Conservation (phyloP, 2,888 invertebrate species). For the Tetrapedia diversipes region DNA sequence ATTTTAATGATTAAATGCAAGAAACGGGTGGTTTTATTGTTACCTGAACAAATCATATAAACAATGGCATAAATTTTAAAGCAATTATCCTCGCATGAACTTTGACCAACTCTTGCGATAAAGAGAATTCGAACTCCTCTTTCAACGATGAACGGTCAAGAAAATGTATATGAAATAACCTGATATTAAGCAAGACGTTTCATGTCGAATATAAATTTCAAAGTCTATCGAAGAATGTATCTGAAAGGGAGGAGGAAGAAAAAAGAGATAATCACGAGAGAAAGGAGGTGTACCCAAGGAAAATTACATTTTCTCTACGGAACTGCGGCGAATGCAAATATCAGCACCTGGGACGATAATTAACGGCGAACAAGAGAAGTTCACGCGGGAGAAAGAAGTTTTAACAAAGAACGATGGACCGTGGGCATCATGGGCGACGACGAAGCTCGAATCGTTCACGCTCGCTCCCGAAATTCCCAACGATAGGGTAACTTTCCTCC, state of each 20-base stretch:
- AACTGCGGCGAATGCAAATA: slow-evolving; percentile 43
- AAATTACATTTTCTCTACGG: slow-evolving; percentile 45
- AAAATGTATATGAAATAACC: background rate
- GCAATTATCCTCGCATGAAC: too few relatives aligned
- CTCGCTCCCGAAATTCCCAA: slow-evolving; percentile 3
- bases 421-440: background rate
- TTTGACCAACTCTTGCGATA: background rate
- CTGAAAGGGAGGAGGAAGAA: background rate
- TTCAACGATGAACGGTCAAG: background rate
- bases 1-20: too few relatives aligned
- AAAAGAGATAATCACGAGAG: too few relatives aligned
- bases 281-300: slow-evolving; percentile 34
- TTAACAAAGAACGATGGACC: slow-evolving; percentile 45
- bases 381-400: slow-evolving; percentile 26
- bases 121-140: background rate
- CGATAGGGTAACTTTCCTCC: slow-evolving; percentile 27
- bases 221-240: background rate
- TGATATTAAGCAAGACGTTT: background rate
- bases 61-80: background rate
- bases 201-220: slow-evolving; percentile 17
- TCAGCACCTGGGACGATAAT: slow-evolving; percentile 36
- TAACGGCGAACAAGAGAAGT: slow-evolving; percentile 38
- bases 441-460: slow-evolving; percentile 20
- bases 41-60: background rate
- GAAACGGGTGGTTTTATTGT: background rate